Evolutionary conservation across 2,113 vertebrate genomes (phyloP), one percentile per base, ranked within the genome.

Genomic region (Rhinopomastus cyanomelas): DNA sequence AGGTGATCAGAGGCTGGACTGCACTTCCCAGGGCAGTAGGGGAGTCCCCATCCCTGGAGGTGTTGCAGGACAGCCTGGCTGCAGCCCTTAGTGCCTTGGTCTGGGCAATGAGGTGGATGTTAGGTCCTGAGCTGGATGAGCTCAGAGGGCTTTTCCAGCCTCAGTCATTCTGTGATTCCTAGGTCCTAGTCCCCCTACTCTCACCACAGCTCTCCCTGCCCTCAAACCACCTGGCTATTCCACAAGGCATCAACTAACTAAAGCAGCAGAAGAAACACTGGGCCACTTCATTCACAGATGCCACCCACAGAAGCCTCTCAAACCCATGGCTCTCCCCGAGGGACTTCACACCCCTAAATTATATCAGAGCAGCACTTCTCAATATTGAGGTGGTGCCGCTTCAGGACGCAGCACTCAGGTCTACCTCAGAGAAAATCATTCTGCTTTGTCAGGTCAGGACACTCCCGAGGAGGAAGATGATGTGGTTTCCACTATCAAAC

Each of bases 191-290:
- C 17, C 23, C 13, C 22, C 20, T 16, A 29, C 14, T 67, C 55
- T 19, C 2, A 0, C 37, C 32, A 2, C 12, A 1, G 30, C 51
- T 49, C 34, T 32, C 67, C 17, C 34, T 67, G 39, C 20, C 55
- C 55, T 56, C 1, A 0, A 36, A 16, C 27, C 4, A 1, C 30
- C 23, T 2, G 0, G 10, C 37, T 71, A 34, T 25, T 65, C 37
- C 30, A 5, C 37, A 37, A 36, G 30, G 20, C 42, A 37, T 19
- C 23, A 12, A 19, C 32, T 44, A 39, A 37, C 26, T 25, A 18
- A 20, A 56, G 14, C 56, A 34, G 22, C 21, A 53, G 30, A 16
- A 67, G n/a, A 32, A 81, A 48, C 16, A 42, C 30, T 4, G 9
- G 72, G 55, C 3, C 72, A 5, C 49, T 81, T 64, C 16, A 81